Percentiles rank a stretch among this genome's conserved stretches.
Conservation (phyloP, 2,888 invertebrate genomes). For the Stomorhina lunata region DNA sequence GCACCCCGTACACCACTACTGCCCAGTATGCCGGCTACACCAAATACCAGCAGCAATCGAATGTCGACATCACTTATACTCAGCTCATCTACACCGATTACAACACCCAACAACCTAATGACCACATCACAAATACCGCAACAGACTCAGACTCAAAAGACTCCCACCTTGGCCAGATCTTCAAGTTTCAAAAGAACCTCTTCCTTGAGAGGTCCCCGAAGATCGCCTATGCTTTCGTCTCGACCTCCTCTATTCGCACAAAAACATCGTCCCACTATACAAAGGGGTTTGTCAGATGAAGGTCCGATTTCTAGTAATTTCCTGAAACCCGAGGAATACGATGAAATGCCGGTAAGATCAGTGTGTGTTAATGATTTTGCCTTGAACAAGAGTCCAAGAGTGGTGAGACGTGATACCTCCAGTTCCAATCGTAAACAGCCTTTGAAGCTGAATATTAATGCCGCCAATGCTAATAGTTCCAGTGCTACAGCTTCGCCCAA, state of each 20-base stretch:
- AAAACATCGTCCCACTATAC: constrained; percentile 78
- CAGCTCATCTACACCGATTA: constrained; percentile 62
- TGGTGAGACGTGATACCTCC: constrained; percentile 76
- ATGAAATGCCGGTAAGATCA: constrained; percentile 79
- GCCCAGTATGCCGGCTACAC: constrained; percentile 54
- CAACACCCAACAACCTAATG: constrained; percentile 55
- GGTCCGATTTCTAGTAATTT: constrained; percentile 79
- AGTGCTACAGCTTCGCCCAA: constrained; percentile 17
- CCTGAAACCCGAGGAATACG: constrained; percentile 79
- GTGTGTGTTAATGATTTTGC: constrained; percentile 79
- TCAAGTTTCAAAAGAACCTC: constrained; percentile 79
- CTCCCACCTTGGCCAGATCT: constrained; percentile 56
- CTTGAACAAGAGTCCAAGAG: constrained; percentile 75
- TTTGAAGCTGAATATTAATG: constrained; percentile 69
- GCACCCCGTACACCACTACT: constrained; percentile 64
- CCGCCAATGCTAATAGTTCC: constrained; percentile 27
- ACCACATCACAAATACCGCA: constrained; percentile 51
- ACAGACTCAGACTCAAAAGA: constrained; percentile 55
- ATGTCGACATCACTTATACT: constrained; percentile 74
- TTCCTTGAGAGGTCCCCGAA: constrained; percentile 77
- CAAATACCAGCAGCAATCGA: constrained; percentile 52
- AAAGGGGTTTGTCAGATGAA: constrained; percentile 79
- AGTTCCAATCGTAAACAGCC: constrained; percentile 75
- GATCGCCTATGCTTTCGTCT: constrained; percentile 74
- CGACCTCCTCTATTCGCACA: constrained; percentile 76